Base-by-base conservation (phyloP, 2,113 vertebrate species). In the Clupea harengus region DNA sequence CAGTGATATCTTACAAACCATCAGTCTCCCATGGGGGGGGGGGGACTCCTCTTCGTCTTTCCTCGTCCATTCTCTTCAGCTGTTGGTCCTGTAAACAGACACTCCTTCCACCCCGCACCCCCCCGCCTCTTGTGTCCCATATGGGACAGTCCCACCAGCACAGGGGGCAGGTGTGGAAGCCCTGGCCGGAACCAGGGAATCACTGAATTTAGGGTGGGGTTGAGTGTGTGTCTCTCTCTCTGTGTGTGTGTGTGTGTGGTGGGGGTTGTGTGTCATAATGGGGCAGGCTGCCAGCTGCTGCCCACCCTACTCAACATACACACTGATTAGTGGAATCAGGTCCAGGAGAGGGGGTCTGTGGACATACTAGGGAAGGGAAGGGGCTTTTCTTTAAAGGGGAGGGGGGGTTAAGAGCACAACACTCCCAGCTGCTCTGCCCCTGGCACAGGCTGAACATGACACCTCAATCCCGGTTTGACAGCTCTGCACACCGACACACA, bases 91-190 rank as follows among this genome's bases (percentile, higher is more conserved):
- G 92, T 94, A 95, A 96, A 95, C 93, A 92, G 90, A 93, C 90
- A 90, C 93, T 91, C 91, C 92, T 89, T 91, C 87, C 39, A 39
- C 39, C n/a, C 89, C 87, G 95, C 94, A 95, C 94, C 94, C 92
- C 94, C 90, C 93, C 84, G 90, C 88, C 94, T 95, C 95, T 94
- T 85, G 93, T 94, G 94, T 96, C 94, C 96, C 96, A 98, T 96
- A 97, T 97, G 96, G 96, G 94, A 95, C 93, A 92, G 95, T 95
- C 94, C 95, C 94, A 95, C 96, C 95, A 95, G 91, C 87, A 72
- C 64, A 89, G 89, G 90, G 94, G 93, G 97, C 97, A 97, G 97
- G 96, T 94, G 93, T 97, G 96, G 95, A 91, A 92, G 94, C 87
- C 90, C 91, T 88, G 91, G 93, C 94, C 91, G 92, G 92, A 95